phyloP scores from a whole-genome alignment of 2,797 vertebrate species.

The Picus viridis region DNA sequence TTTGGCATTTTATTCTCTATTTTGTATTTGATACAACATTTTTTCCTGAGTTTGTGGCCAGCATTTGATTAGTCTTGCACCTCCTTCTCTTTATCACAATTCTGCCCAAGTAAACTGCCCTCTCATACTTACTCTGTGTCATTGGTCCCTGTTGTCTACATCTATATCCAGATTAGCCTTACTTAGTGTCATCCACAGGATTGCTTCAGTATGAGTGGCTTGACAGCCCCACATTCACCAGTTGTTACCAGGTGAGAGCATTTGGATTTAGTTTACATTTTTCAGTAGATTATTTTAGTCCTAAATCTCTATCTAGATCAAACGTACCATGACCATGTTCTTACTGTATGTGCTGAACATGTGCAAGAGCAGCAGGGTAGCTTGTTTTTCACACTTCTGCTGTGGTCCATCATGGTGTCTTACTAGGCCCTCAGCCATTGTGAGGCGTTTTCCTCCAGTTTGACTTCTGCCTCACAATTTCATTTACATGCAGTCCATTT shows the following conservation, averaged over 20 bases:
- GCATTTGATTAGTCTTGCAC: background rate
- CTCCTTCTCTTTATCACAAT: background rate
- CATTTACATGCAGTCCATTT: background rate
- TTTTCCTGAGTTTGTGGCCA: background rate
- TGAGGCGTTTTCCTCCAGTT: background rate
- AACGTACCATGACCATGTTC: rapidly evolving
- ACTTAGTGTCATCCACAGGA: background rate
- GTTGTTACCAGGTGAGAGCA: background rate
- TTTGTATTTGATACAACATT: background rate
- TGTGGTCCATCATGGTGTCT: background rate
- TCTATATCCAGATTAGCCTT: background rate
- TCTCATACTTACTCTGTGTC: background rate
- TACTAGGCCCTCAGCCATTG: background rate
- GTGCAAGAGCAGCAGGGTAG: background rate
- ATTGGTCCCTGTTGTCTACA: background rate
- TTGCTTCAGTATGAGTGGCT: background rate
- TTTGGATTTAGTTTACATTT: background rate
- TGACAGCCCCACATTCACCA: background rate
- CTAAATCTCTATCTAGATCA: background rate
- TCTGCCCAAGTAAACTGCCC: background rate
- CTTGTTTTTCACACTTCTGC: background rate
- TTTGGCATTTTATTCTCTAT: background rate
- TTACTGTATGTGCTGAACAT: background rate
- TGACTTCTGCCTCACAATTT: background rate
- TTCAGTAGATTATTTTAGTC: background rate